These are phyloP conservation scores for Lagorchestes hirsutus DNA, from an alignment of 2,797 vertebrate species.

Conservation along the genomic window DNA sequence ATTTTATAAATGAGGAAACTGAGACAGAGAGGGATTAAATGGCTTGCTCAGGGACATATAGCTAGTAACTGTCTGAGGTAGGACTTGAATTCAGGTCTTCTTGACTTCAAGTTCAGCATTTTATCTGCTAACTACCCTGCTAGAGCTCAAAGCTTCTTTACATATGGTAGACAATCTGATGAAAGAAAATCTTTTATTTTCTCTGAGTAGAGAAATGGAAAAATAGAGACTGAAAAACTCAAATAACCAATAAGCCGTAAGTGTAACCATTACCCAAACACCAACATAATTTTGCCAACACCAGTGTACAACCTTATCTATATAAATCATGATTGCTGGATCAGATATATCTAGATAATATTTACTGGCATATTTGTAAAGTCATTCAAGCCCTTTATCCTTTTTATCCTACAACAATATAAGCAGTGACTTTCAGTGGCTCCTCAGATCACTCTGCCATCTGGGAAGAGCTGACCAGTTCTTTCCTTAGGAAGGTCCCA, in stretches of 20 bases:
- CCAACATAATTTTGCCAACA: not conserved
- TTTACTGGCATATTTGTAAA: not conserved
- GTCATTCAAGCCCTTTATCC: not conserved
- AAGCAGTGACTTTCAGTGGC: not conserved
- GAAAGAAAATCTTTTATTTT: not conserved
- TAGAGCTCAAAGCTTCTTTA: not conserved
- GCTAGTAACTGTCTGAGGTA: not conserved
- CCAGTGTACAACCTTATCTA: not conserved
- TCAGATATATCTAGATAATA: not conserved
- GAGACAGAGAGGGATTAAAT: not conserved
- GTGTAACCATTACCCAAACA: not conserved
- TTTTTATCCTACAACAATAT: not conserved
- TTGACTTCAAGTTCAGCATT: not conserved
- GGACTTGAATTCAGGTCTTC: not conserved
- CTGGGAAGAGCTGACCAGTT: not conserved
- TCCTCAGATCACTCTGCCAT: not conserved
- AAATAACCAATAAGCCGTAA: not conserved
- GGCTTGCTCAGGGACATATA: not conserved
- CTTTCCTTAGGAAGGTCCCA: not conserved
- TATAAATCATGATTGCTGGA: not conserved
- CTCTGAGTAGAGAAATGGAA: not conserved
- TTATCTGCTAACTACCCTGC: not conserved
- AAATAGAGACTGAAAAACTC: not conserved
- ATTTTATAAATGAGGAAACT: not conserved
- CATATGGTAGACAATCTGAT: not conserved